phyloP scores from a whole-genome alignment of 2,113 vertebrate genomes.

The Zosterops pallidus region DNA sequence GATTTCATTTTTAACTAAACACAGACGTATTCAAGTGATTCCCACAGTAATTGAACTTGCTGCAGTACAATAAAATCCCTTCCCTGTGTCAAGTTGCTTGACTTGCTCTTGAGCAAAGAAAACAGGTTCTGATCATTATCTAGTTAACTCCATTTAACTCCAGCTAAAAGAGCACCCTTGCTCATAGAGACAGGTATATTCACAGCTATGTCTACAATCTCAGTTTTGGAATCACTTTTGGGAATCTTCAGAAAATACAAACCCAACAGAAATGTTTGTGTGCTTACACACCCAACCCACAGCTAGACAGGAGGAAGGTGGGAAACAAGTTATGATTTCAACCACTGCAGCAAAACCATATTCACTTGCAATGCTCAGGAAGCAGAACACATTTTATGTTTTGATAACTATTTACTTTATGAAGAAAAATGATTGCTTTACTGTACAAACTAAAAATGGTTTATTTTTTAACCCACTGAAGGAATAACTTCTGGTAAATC shows the following conservation, averaged over 20 bases:
- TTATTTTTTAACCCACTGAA: neutral
- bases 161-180: neutral
- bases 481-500: neutral
- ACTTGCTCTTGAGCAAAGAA: neutral
- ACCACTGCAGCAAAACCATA: neutral
- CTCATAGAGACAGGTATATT: neutral
- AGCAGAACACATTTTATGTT: neutral
- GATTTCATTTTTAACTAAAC: neutral
- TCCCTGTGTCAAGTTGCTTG: neutral
- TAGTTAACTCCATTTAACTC: neutral
- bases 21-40: neutral
- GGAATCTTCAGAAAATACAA: neutral
- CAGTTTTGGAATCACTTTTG: neutral
- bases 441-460: neutral
- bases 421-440: neutral
- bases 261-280: accelerated
- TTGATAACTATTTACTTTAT: neutral
- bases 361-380: neutral
- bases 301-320: neutral
- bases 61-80: neutral
- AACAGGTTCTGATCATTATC: neutral
- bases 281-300: neutral
- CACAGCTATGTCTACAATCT: neutral
- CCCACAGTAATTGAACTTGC: neutral
- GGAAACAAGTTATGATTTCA: neutral